A percentile compares a stretch with the other conserved stretches of the same genome.
Conservation (phyloP, 2,113 vertebrate species). For the Dasyurus viverrinus region DNA sequence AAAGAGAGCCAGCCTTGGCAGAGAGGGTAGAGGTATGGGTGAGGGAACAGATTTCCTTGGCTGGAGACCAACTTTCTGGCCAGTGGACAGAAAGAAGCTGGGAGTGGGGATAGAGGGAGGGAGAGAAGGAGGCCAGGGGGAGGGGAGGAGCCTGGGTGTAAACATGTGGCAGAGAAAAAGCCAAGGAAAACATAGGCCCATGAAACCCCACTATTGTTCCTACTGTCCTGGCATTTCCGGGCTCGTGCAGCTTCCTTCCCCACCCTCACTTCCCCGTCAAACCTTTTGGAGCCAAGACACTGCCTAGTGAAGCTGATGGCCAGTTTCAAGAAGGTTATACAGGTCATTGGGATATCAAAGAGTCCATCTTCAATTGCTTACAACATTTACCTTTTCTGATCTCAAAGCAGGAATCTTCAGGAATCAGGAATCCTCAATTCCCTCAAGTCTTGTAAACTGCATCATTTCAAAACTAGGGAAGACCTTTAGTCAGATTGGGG, state of each 20-base stretch:
- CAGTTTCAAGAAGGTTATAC: background rate
- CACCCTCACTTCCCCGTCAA: background rate
- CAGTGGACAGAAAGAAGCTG: background rate
- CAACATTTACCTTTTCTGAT: background rate
- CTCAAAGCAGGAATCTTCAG: background rate
- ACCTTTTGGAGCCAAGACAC: background rate
- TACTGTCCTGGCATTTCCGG: slow-evolving; percentile 58
- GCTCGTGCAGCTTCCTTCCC: slow-evolving; percentile 48
- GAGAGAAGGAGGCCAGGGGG: slow-evolving; percentile 54
- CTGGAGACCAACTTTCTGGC: background rate
- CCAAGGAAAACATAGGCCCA: slow-evolving; percentile 74
- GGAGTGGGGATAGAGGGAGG: slow-evolving; percentile 41
- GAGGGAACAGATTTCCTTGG: slow-evolving; percentile 25
- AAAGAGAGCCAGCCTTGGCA: background rate
- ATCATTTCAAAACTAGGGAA: background rate
- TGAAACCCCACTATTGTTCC: slow-evolving; percentile 74
- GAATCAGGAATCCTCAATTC: background rate
- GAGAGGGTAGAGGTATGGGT: background rate
- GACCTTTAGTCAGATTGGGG: background rate
- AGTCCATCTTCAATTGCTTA: background rate
- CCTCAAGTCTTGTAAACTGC: background rate
- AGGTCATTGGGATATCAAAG: background rate
- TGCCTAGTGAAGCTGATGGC: background rate
- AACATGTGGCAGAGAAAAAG: slow-evolving; percentile 53
- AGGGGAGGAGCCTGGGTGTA: slow-evolving; percentile 8